Evolutionary conservation across 2,797 vertebrate species (phyloP).

Genomic region (Podarcis lilfordi): DNA sequence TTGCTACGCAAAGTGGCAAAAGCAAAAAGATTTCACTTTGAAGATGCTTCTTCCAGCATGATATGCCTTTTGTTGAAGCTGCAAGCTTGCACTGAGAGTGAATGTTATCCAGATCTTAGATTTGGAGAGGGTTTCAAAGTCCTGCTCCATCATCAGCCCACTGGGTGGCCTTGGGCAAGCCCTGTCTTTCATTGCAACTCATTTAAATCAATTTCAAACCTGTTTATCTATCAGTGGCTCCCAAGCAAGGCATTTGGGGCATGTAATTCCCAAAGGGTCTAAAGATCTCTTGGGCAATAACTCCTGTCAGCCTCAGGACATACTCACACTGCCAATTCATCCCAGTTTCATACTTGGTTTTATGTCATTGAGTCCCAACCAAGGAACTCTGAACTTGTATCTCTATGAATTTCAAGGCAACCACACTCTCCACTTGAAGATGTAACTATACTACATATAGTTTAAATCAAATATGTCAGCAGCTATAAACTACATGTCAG

Average conservation of each 20-base stretch:
- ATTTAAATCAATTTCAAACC: background rate
- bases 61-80: background rate
- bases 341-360: background rate
- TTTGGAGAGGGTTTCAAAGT: background rate
- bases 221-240: background rate
- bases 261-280: background rate
- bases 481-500: background rate
- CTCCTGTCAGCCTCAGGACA: background rate
- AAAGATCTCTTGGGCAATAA: background rate
- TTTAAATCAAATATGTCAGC: background rate
- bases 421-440: background rate
- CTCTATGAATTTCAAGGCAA: background rate
- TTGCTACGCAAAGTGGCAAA: background rate
- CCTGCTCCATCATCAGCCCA: background rate
- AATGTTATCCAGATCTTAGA: background rate
- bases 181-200: background rate
- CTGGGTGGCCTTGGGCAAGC: background rate
- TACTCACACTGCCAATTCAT: background rate
- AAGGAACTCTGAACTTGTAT: background rate
- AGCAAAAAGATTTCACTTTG: slow-evolving; percentile 10
- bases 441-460: background rate
- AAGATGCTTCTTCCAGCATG: slow-evolving; percentile 5
- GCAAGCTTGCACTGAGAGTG: background rate
- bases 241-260: background rate
- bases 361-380: background rate